Evolutionary conservation across 1,140 invertebrate species (phyloP), one percentile per base, ranked within the genome.

Genomic region (Drosophila subobscura): DNA sequence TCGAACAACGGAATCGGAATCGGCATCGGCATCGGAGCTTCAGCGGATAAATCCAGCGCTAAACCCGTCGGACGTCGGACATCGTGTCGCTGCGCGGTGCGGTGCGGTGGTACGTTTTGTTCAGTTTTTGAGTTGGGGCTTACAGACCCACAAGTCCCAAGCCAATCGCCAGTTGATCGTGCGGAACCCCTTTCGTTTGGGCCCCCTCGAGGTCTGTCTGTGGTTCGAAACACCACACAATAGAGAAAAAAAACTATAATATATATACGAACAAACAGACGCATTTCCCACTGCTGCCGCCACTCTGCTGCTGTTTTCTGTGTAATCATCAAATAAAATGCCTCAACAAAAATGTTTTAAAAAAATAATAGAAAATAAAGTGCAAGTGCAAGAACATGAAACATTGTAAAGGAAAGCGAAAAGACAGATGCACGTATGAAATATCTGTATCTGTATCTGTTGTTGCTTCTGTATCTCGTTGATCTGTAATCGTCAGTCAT

Each of bases 141-240:
- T 12, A 37, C 33, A 37, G 33, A 4, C 33, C 33, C 33, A 40
- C 64, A 68, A 37, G 7, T 20, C 50, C 40, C 59, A 45, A 41
- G 20, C 41, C 53, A 55, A 25, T 73, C 71, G 71, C 52, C 71
- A 74, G 71, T 74, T 74, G 71, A 74, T 74, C 71, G 71, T 74
- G 71, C 71, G 71, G 71, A 74, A 74, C 67, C 61, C 59, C 71
- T 68, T 46, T 54, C 33, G 33, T 37, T 37, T 12, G 33, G 33
- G 10, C 33, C 33, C 33, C 33, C 33, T 37, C 10, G 61, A 53
- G 53, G 47, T 52, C 29, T 40, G 29, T 47, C 10, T 37, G 10
- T 37, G 33, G 10, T 27, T 20, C 51, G 41, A 42, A 53, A 52
- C 4, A 61, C 27, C 23, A 29, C 47, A 60, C 49, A 77, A 68